Conservation (phyloP, 2,113 vertebrate species). For the Nestor notabilis region DNA sequence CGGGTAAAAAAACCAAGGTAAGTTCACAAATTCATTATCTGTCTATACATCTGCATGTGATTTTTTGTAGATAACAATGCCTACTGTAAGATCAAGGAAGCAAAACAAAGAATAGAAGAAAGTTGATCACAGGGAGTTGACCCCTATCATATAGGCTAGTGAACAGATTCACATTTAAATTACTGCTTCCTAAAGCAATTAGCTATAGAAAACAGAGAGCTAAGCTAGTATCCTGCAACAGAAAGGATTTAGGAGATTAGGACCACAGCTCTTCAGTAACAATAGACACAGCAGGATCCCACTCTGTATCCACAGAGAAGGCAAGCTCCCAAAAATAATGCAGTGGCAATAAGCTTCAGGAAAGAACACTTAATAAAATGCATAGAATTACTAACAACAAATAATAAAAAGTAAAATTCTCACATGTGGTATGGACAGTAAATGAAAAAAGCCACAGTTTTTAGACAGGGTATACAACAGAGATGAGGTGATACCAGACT, state of each 20-base stretch:
- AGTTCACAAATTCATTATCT: background rate
- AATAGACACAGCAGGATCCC: accelerated
- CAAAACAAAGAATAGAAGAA: accelerated
- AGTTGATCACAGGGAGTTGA: background rate
- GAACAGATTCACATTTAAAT: background rate
- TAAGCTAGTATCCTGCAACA: background rate
- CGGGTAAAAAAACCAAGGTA: accelerated
- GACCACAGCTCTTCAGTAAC: background rate
- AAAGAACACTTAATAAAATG: background rate
- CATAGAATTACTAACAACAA: no score
- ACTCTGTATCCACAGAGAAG: accelerated
- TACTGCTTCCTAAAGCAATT: background rate
- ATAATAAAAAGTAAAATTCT: no score
- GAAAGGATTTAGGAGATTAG: accelerated
- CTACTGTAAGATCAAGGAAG: background rate
- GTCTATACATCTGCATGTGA: accelerated
- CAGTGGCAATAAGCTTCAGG: background rate
- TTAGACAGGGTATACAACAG: background rate
- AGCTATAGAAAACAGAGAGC: background rate
- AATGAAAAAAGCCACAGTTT: background rate
- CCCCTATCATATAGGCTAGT: background rate
- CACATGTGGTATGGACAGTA: accelerated
- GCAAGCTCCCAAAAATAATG: background rate
- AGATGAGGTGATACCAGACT: background rate
- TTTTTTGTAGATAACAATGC: background rate